A percentile compares a stretch with the other conserved stretches of the same genome.
Conservation (phyloP, 2,797 vertebrate genomes). For the Steatocranus sp. region DNA sequence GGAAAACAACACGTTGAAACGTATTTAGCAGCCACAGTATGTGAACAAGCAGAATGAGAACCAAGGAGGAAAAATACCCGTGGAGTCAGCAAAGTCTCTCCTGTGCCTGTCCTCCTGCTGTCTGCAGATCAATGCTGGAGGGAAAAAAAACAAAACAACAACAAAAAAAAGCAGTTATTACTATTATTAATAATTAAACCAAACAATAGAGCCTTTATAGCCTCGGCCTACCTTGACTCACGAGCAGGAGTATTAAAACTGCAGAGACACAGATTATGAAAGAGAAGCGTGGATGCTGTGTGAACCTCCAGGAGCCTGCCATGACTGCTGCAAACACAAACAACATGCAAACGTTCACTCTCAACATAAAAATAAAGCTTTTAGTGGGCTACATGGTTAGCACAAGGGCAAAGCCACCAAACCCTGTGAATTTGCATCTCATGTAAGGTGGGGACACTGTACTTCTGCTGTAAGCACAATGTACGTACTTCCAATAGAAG, state of each 20-base stretch:
- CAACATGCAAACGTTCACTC: background rate
- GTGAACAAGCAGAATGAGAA: background rate
- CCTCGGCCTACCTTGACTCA: conserved; percentile 49
- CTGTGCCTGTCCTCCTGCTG: conserved; percentile 5
- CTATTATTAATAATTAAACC: background rate
- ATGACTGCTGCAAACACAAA: conserved; percentile 27
- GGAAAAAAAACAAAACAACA: background rate
- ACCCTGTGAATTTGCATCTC: accelerated
- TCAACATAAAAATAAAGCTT: background rate
- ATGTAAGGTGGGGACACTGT: background rate
- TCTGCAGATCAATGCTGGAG: conserved; percentile 25
- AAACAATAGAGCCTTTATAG: accelerated
- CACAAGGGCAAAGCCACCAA: accelerated
- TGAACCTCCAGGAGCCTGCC: conserved; percentile 18
- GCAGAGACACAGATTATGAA: conserved; percentile 13
- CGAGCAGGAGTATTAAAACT: conserved; percentile 42
- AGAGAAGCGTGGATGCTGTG: conserved; percentile 14
- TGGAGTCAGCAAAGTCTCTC: conserved; percentile 52
- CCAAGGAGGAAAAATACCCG: conserved; percentile 26
- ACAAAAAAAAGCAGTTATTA: background rate
- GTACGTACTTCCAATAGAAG: accelerated
- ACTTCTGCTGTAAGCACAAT: accelerated
- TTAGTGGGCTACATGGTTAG: accelerated
- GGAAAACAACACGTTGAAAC: background rate
- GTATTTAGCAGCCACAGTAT: background rate